These are phyloP conservation scores for Brachionus asplanchnoidis DNA, from an alignment of 1,140 invertebrate genomes.

Conservation along the genomic window DNA sequence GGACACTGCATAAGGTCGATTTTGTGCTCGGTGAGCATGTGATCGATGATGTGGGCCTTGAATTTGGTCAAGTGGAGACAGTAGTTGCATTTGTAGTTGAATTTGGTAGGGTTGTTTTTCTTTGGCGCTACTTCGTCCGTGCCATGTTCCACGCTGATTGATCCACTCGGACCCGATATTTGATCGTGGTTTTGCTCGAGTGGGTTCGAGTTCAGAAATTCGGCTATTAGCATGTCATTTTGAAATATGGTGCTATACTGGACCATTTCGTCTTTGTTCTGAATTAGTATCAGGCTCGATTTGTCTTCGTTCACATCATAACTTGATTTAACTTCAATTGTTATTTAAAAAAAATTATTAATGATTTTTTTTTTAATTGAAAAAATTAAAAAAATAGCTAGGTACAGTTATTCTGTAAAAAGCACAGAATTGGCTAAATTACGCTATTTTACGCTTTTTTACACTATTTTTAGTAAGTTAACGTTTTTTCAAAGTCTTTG, in stretches of 20 bases:
- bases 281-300: background rate
- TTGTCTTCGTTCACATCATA: background rate
- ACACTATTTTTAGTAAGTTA: too few relatives aligned
- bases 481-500: too few relatives aligned
- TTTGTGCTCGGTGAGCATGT: conserved; percentile 9
- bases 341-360: background rate
- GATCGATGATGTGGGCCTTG: conserved; percentile 18
- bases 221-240: conserved; percentile 7
- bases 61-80: conserved; percentile 28
- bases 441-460: too few relatives aligned
- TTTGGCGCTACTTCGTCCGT: background rate
- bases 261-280: conserved; percentile 19
- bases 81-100: conserved; percentile 31
- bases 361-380: too few relatives aligned
- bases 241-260: background rate
- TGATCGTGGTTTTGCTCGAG: background rate
- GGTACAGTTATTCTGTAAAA: too few relatives aligned
- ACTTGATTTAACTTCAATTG: background rate
- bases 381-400: too few relatives aligned
- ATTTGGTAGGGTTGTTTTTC: background rate
- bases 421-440: too few relatives aligned
- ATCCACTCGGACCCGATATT: background rate
- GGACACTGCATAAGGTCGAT: conserved; percentile 25
- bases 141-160: background rate
- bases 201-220: conserved; percentile 4